These are phyloP conservation scores for Athrips mouffetella DNA, from an alignment of 2,888 invertebrate species.

Conservation along the genomic window DNA sequence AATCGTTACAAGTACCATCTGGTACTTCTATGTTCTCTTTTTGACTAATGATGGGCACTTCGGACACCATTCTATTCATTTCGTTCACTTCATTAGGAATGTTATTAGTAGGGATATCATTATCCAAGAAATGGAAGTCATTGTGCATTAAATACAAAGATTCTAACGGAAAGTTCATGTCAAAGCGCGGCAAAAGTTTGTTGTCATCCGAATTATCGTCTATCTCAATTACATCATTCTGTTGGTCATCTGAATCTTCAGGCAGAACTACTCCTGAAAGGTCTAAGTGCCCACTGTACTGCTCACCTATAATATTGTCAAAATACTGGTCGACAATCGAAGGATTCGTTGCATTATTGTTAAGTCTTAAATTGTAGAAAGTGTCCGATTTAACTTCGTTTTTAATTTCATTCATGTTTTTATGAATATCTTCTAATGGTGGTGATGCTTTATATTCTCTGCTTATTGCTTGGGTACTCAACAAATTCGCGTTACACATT, in stretches of 20 bases:
- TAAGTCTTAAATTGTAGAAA: constrained; percentile 58
- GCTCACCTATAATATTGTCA: constrained; percentile 66
- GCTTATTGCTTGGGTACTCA: constrained; percentile 50
- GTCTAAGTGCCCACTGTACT: constrained; percentile 59
- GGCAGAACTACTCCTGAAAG: constrained; percentile 53
- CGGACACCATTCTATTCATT: constrained; percentile 55
- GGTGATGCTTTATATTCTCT: constrained; percentile 70
- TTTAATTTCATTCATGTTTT: constrained; percentile 67
- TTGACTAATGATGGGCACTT: constrained; percentile 55
- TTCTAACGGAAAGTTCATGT: constrained; percentile 66
- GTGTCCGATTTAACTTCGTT: constrained; percentile 69
- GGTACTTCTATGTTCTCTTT: constrained; percentile 48
- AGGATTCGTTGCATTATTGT: constrained; percentile 46
- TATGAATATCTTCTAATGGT: constrained; percentile 66
- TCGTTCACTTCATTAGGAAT: constrained; percentile 47
- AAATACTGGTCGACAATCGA: constrained; percentile 64
- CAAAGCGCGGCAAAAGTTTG: constrained; percentile 61
- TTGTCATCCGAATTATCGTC: constrained; percentile 72
- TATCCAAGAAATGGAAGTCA: constrained; percentile 68
- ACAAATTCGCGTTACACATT: constrained; percentile 64
- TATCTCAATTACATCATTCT: constrained; percentile 69
- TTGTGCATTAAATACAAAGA: constrained; percentile 67
- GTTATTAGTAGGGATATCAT: constrained; percentile 48
- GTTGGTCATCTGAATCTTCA: constrained; percentile 51
- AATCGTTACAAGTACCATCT: constrained; percentile 44